phyloP scores from a whole-genome alignment of 2,797 vertebrate species.

The Tenualosa thibaudeaui region DNA sequence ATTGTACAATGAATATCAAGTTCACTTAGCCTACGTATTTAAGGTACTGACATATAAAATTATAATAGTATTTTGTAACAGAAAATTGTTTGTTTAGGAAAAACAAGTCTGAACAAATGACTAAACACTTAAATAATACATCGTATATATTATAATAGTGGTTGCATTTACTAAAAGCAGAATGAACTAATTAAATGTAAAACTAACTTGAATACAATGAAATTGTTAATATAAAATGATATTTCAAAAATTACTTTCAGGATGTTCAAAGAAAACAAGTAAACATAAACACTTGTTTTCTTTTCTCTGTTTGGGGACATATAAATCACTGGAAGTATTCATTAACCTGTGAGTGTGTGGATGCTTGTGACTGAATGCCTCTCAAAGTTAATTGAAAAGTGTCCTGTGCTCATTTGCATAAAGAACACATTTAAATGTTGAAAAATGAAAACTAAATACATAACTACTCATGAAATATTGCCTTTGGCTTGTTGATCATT shows the following conservation, averaged over 20 bases:
- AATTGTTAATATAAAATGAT: not conserved
- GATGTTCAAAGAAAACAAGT: not conserved
- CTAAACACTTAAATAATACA: not conserved
- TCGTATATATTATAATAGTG: not conserved
- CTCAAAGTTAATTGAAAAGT: conserved; percentile 79
- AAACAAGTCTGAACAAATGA: not conserved
- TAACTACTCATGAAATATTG: conserved; percentile 76
- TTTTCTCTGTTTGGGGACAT: not conserved
- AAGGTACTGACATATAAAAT: not conserved
- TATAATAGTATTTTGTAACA: not conserved
- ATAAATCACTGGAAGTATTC: conserved; percentile 19
- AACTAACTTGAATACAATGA: not conserved
- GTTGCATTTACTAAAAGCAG: not conserved
- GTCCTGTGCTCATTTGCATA: conserved; percentile 76
- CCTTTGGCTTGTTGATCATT: conserved; percentile 76
- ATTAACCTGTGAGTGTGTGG: conserved; percentile 32
- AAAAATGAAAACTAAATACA: conserved; percentile 79
- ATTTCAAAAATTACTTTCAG: not conserved
- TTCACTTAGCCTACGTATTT: not conserved
- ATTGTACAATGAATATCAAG: not conserved
- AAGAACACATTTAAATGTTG: conserved; percentile 77
- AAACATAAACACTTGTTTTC: not conserved
- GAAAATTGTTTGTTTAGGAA: not conserved
- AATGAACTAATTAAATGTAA: not conserved
- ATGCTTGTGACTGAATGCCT: conserved; percentile 52